Conservation (phyloP, 2,888 invertebrate species). For the Myathropa florea region DNA sequence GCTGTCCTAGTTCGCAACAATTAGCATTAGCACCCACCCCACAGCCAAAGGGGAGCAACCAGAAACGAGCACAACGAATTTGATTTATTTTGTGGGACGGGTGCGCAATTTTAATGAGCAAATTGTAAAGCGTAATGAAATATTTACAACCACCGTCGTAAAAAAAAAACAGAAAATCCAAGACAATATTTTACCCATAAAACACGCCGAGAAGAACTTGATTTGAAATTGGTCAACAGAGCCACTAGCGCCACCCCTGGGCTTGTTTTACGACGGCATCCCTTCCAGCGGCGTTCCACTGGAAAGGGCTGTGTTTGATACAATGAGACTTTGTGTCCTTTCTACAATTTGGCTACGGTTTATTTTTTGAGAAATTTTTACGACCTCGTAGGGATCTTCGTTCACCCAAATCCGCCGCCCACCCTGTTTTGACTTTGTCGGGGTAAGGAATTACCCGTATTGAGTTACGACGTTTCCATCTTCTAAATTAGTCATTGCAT, state of each 20-base stretch:
- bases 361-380: constrained; percentile 13
- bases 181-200: constrained; percentile 49
- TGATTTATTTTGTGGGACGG: constrained; percentile 61
- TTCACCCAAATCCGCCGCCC: background rate
- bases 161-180: constrained; percentile 4
- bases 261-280: constrained; percentile 12
- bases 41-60: background rate
- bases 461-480: constrained; percentile 56
- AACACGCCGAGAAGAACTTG: constrained; percentile 1
- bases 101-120: constrained; percentile 58
- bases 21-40: constrained; percentile 3
- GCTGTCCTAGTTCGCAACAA: constrained; percentile 6
- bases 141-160: constrained; percentile 30
- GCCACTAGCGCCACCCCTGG: background rate
- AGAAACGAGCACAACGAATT: background rate
- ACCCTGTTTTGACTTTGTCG: constrained; percentile 9
- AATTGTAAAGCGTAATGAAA: constrained; percentile 64
- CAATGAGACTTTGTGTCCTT: background rate
- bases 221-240: constrained; percentile 34
- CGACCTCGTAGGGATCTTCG: constrained; percentile 14
- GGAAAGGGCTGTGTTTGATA: background rate
- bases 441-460: constrained; percentile 14
- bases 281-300: background rate
- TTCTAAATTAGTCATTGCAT: constrained; percentile 63
- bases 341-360: constrained; percentile 15